phyloP scores from a whole-genome alignment of 1,140 invertebrate genomes.

The Hypothenemus hampei region DNA sequence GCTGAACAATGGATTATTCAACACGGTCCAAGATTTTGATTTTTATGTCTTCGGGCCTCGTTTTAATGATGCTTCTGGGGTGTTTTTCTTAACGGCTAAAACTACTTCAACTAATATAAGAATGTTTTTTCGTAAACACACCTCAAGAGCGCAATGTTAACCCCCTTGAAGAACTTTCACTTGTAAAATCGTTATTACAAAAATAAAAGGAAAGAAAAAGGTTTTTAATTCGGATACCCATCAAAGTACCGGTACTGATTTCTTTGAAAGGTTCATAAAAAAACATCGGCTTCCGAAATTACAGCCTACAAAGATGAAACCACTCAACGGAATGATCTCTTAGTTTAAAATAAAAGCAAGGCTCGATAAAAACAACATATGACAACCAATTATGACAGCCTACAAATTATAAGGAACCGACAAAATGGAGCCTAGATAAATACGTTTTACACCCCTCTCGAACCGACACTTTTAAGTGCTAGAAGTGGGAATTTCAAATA shows the following conservation, averaged over 20 bases:
- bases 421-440: slow-evolving; percentile 27
- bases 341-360: slow-evolving; percentile 37
- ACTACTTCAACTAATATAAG: slow-evolving; percentile 22
- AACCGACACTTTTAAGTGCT: slow-evolving; percentile 16
- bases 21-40: slow-evolving; percentile 17
- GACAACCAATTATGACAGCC: slow-evolving; percentile 33
- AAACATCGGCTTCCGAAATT: slow-evolving; percentile 32
- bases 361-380: slow-evolving; percentile 36
- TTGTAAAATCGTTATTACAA: too few relatives aligned
- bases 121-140: too few relatives aligned
- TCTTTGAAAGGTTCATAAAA: slow-evolving; percentile 15
- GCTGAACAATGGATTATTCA: slow-evolving; percentile 22
- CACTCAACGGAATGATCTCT: slow-evolving; percentile 36
- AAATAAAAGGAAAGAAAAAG: too few relatives aligned
- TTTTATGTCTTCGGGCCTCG: slow-evolving; percentile 23
- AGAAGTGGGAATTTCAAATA: too few relatives aligned
- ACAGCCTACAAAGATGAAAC: slow-evolving; percentile 32
- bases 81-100: slow-evolving; percentile 18
- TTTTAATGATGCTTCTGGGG: slow-evolving; percentile 21
- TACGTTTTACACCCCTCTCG: slow-evolving; percentile 14
- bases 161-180: too few relatives aligned
- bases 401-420: slow-evolving; percentile 35
- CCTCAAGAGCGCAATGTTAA: too few relatives aligned
- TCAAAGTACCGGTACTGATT: slow-evolving; percentile 26
- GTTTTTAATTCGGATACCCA: background rate